Percentiles rank a stretch among this genome's conserved stretches.
Evolutionary conservation across 2,888 invertebrate species (phyloP).

Genomic region (Caenorhabditis wallacei): DNA sequence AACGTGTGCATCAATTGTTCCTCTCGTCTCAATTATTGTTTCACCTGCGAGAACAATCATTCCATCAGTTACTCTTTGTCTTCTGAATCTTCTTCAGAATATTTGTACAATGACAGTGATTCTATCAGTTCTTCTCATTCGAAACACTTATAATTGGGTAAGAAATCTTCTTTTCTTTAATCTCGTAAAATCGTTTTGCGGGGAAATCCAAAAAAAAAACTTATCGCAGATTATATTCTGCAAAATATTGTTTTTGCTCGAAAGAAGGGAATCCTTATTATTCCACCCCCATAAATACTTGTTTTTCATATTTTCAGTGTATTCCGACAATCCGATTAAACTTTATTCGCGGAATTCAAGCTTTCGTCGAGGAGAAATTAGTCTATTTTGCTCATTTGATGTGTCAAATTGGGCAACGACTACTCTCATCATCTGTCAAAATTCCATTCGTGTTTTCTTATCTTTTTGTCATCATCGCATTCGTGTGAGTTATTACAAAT

Average conservation of each 20-base stretch:
- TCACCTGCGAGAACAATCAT: constrained; percentile 41
- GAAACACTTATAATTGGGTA: constrained; percentile 62
- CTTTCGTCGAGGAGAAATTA: constrained; percentile 63
- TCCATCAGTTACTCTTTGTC: constrained; percentile 32
- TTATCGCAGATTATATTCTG: constrained; percentile 30
- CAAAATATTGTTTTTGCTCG: constrained; percentile 27
- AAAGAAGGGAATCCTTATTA: not conserved
- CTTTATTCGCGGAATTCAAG: constrained; percentile 49
- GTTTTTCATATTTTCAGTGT: constrained; percentile 55
- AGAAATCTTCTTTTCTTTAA: constrained; percentile 21
- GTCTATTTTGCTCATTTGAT: constrained; percentile 64
- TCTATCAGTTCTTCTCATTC: constrained; percentile 46
- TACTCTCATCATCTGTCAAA: constrained; percentile 37
- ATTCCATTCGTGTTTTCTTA: constrained; percentile 59
- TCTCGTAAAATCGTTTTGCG: too few species aligned
- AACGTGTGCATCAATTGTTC: constrained; percentile 51
- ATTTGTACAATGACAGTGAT: constrained; percentile 48
- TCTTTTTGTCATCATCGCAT: constrained; percentile 47
- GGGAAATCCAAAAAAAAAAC: constrained; percentile 6
- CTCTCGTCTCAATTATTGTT: constrained; percentile 50
- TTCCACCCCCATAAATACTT: not conserved
- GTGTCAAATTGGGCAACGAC: constrained; percentile 55
- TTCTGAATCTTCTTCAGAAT: constrained; percentile 52
- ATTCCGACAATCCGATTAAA: constrained; percentile 44
- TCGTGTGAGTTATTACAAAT: constrained; percentile 48